Evolutionary conservation across 1,140 invertebrate species (phyloP).

Genomic region (Wasmannia auropunctata): DNA sequence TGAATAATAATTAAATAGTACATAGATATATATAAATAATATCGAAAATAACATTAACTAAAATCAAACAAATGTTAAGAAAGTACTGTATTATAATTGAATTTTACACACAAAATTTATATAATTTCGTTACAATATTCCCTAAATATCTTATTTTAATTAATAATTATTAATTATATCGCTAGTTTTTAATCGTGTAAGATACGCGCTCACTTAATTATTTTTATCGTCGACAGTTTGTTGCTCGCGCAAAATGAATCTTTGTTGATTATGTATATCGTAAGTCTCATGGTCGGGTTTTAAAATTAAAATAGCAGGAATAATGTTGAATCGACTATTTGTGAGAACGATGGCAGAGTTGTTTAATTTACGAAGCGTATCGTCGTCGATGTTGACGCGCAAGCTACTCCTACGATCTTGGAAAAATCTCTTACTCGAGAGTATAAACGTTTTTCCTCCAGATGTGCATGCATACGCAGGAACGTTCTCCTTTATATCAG

Average conservation of each 20-base stretch:
- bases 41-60: not conserved
- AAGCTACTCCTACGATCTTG: constrained; percentile 70
- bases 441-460: constrained; percentile 66
- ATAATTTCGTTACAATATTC: not conserved
- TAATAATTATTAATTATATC: not conserved
- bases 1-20: not conserved
- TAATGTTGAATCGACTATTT: constrained; percentile 47
- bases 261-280: constrained; percentile 53
- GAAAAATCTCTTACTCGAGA: constrained; percentile 76
- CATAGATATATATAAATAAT: not conserved
- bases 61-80: not conserved
- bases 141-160: not conserved
- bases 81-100: not conserved
- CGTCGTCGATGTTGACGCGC: constrained; percentile 70
- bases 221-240: not conserved
- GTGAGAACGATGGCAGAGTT: not conserved
- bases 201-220: not conserved
- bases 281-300: constrained; percentile 68
- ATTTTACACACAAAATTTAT: constrained; percentile 1
- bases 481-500: constrained; percentile 65
- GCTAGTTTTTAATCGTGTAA: not conserved
- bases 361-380: constrained; percentile 61
- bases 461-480: constrained; percentile 73
- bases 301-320: constrained; percentile 73
- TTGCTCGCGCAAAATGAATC: not conserved